These are phyloP conservation scores for Galerucella nymphaeae DNA, from an alignment of 2,888 invertebrate species.

Conservation along the genomic window DNA sequence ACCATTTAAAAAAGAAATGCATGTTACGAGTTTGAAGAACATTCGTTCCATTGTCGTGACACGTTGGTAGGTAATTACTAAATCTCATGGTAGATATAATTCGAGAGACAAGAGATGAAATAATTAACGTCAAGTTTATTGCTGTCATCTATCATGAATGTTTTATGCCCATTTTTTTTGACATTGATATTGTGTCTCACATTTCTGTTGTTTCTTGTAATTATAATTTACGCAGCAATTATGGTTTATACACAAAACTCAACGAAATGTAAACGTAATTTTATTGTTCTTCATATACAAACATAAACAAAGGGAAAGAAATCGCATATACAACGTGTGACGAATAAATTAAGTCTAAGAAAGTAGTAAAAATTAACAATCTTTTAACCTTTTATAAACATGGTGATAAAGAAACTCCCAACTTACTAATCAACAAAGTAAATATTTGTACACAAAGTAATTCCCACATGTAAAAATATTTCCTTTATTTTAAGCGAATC, in stretches of 20 bases:
- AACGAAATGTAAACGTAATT: not conserved
- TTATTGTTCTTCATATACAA: not conserved
- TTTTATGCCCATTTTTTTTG: not conserved
- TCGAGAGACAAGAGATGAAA: conserved; percentile 15
- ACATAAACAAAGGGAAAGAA: not conserved
- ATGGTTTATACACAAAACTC: not conserved
- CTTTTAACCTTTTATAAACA: too few species aligned
- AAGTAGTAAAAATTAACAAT: too few species aligned
- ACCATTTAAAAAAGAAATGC: conserved; percentile 6
- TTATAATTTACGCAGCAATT: not conserved
- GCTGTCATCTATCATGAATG: conserved; percentile 15
- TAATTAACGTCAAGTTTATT: conserved; percentile 21
- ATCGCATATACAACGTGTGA: not conserved
- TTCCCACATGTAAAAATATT: too few species aligned
- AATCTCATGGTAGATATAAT: conserved; percentile 12
- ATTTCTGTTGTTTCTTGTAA: conserved; percentile 4
- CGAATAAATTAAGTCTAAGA: not conserved
- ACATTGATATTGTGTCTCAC: conserved; percentile 3
- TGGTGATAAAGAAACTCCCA: too few species aligned
- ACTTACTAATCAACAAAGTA: too few species aligned
- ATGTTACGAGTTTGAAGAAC: conserved; percentile 15
- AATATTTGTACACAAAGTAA: too few species aligned
- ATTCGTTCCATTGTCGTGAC: conserved; percentile 15
- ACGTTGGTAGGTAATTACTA: conserved; percentile 9
- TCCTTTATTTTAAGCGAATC: too few species aligned